Evolutionary conservation across 2,888 invertebrate species (phyloP), one percentile per base, ranked within the genome.

Genomic region (Amphiduros pacificus): DNA sequence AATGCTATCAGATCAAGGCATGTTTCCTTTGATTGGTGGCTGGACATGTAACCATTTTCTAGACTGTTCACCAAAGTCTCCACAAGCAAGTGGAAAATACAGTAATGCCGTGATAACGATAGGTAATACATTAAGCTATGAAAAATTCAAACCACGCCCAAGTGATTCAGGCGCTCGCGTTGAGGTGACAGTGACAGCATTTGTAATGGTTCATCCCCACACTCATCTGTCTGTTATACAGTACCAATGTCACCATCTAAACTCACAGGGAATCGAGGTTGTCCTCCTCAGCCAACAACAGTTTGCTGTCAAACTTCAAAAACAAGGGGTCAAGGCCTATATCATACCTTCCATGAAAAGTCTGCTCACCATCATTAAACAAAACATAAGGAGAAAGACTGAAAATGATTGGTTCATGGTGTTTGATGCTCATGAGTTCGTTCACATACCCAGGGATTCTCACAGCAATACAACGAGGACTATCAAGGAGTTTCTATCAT

Each of bases 391-490:
- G n/a, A n/a, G n/a, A n/a, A n/a, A n/a, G n/a, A n/a, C n/a, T n/a
- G n/a, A n/a, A n/a, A n/a, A n/a, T n/a, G 55, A 55, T 41, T 55
- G 55, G 55, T 55, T 55, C 41, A 55, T 55, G 11, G 41, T 41
- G 6, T 41, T 41, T 20, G 55, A 55, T 28, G 55, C 26, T 27
- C 55, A 55, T 55, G 55, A 55, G 41, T 26, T 55, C 14, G 20
- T 55, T 2, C 20, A 40, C 20, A 36, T 55, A 36, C 55, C 55
- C n/a, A n/a, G n/a, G n/a, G n/a, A n/a, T n/a, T n/a, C n/a, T n/a
- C n/a, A n/a, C n/a, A n/a, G n/a, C n/a, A n/a, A n/a, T n/a, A n/a
- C n/a, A n/a, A n/a, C n/a, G n/a, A n/a, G n/a, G n/a, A n/a, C n/a
- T n/a, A n/a, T n/a, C n/a, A n/a, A n/a, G n/a, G n/a, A n/a, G n/a